A percentile compares a stretch with the other conserved stretches of the same genome.
These are phyloP conservation scores for Megaleporinus macrocephalus DNA, from an alignment of 2,113 vertebrate genomes.

Conservation along the genomic window DNA sequence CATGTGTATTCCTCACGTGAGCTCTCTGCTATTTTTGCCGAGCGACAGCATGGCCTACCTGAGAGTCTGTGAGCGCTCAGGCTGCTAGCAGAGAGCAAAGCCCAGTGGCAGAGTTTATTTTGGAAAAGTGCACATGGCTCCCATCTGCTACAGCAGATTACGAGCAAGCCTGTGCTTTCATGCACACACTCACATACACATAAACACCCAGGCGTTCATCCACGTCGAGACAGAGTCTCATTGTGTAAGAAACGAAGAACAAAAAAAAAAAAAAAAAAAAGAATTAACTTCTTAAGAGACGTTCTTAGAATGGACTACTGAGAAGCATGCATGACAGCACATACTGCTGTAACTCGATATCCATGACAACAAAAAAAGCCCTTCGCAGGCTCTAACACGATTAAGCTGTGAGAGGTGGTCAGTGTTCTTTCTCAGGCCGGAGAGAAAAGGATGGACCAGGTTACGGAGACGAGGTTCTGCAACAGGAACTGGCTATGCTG, in stretches of 20 bases:
- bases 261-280: conserved; percentile 10
- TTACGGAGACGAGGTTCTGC: background rate
- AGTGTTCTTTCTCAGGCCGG: background rate
- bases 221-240: background rate
- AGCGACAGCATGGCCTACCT: background rate
- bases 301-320: conserved; percentile 25
- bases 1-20: background rate
- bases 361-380: conserved; percentile 50
- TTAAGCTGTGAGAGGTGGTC: conserved; percentile 15
- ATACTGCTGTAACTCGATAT: conserved; percentile 39
- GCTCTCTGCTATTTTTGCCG: background rate
- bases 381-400: conserved; percentile 17
- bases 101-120: conserved; percentile 44
- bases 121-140: conserved; percentile 28
- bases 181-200: conserved; percentile 26
- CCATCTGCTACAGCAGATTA: conserved; percentile 40
- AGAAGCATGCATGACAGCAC: conserved; percentile 30
- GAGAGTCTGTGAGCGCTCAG: background rate
- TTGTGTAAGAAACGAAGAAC: conserved; percentile 5
- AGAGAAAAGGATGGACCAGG: background rate
- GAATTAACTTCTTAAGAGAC: conserved; percentile 25
- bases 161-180: conserved; percentile 2
- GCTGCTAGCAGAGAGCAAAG: conserved; percentile 27
- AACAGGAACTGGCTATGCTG: background rate
- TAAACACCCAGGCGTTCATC: conserved; percentile 18